These are phyloP conservation scores for Agonopterix subpropinquella DNA, from an alignment of 2,888 invertebrate genomes.

Conservation along the genomic window DNA sequence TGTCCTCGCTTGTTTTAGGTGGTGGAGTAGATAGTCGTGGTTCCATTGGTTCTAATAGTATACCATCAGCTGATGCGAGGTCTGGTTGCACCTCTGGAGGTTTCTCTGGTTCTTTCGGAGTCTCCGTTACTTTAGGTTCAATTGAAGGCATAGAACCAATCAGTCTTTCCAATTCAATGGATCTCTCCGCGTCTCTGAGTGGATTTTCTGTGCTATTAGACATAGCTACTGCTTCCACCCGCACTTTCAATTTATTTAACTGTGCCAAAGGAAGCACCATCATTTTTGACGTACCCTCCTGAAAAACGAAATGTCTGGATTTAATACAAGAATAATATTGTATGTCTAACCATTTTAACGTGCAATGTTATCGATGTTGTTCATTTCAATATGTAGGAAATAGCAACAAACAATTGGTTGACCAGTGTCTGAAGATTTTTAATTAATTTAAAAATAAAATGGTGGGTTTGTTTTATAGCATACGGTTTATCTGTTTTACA, in stretches of 20 bases:
- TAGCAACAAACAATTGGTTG: too few relatives aligned
- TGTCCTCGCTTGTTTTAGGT: neutral
- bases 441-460: neutral
- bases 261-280: constrained; percentile 54
- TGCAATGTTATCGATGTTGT: too few relatives aligned
- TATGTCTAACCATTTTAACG: too few relatives aligned
- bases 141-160: constrained; percentile 26
- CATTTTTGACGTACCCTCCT: constrained; percentile 44
- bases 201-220: constrained; percentile 35
- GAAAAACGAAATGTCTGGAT: constrained; percentile 15
- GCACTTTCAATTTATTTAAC: constrained; percentile 39
- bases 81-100: neutral
- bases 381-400: too few relatives aligned
- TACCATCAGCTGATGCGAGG: neutral
- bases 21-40: neutral
- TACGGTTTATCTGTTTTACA: too few relatives aligned
- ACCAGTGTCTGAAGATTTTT: too few relatives aligned
- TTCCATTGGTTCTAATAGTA: neutral
- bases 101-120: too few relatives aligned
- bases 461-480: too few relatives aligned
- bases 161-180: constrained; percentile 56
- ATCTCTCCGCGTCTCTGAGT: constrained; percentile 54
- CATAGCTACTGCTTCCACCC: constrained; percentile 28
- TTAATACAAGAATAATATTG: neutral
- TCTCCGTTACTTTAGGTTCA: neutral